Percentiles rank a stretch among this genome's conserved stretches.
Evolutionary conservation across 2,113 vertebrate genomes (phyloP).

Genomic region (Vidua macroura): DNA sequence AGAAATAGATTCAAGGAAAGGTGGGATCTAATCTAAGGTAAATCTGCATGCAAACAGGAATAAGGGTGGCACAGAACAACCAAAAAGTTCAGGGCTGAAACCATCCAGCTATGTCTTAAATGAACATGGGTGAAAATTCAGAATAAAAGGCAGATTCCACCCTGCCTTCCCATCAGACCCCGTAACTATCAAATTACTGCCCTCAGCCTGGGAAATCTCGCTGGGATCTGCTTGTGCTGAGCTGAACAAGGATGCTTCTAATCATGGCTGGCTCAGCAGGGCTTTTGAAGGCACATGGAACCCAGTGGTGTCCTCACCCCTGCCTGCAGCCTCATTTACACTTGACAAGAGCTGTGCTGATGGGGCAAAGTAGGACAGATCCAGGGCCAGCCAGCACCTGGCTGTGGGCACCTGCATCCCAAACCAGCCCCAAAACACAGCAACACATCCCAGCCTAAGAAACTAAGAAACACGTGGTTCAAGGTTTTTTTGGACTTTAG

Average conservation of each 20-base stretch:
- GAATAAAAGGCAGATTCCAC: background rate
- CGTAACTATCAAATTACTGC: background rate
- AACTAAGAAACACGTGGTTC: rapidly evolving
- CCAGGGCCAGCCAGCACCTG: background rate
- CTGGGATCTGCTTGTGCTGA: background rate
- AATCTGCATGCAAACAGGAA: background rate
- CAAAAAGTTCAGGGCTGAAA: background rate
- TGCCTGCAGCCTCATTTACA: background rate
- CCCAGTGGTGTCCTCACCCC: background rate
- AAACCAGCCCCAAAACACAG: background rate
- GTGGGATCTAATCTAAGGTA: background rate
- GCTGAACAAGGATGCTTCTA: background rate
- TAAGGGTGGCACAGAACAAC: background rate
- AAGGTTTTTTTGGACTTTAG: background rate
- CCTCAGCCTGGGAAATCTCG: background rate
- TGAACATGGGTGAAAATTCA: background rate
- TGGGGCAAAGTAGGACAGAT: background rate
- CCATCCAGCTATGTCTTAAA: background rate
- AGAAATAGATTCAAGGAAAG: background rate
- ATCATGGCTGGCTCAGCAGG: background rate
- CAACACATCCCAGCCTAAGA: background rate
- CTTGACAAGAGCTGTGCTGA: background rate
- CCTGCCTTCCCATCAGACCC: background rate
- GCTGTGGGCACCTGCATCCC: background rate
- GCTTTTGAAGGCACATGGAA: background rate